phyloP scores from a whole-genome alignment of 2,888 invertebrate species.

The Pammene fasciana region DNA sequence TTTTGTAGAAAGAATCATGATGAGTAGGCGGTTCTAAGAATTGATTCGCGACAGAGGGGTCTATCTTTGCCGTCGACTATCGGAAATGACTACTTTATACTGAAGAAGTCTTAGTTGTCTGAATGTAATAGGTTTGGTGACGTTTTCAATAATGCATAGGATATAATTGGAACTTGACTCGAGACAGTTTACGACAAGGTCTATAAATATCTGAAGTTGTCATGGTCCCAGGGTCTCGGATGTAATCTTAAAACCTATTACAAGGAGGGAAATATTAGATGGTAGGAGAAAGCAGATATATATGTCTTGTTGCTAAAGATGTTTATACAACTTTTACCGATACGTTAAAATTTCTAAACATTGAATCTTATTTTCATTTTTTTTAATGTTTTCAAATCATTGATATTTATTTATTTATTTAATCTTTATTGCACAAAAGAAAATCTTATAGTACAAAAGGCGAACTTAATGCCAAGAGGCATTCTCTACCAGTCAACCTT shows the following conservation, averaged over 20 bases:
- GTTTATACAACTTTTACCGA: no score
- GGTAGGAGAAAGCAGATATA: background rate
- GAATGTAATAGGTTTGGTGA: background rate
- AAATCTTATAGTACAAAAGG: no score
- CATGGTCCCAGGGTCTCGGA: constrained; percentile 24
- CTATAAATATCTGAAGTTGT: constrained; percentile 17
- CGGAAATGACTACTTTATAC: constrained; percentile 24
- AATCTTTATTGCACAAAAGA: no score
- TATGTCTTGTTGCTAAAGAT: background rate
- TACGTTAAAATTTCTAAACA: no score
- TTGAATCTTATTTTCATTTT: no score
- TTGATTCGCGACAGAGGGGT: constrained; percentile 30
- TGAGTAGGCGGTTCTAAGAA: constrained; percentile 22
- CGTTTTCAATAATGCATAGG: background rate
- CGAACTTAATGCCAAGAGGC: no score
- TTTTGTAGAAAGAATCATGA: constrained; percentile 24
- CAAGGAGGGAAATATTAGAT: background rate
- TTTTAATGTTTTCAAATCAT: no score
- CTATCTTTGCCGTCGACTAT: constrained; percentile 13
- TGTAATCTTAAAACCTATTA: constrained; percentile 20
- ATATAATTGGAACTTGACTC: background rate
- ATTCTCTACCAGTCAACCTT: no score
- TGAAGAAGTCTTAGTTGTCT: constrained; percentile 4
- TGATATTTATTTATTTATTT: no score
- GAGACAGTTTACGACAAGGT: background rate